These are phyloP conservation scores for Melanocharis versteri DNA, from an alignment of 2,113 vertebrate species.

Conservation along the genomic window DNA sequence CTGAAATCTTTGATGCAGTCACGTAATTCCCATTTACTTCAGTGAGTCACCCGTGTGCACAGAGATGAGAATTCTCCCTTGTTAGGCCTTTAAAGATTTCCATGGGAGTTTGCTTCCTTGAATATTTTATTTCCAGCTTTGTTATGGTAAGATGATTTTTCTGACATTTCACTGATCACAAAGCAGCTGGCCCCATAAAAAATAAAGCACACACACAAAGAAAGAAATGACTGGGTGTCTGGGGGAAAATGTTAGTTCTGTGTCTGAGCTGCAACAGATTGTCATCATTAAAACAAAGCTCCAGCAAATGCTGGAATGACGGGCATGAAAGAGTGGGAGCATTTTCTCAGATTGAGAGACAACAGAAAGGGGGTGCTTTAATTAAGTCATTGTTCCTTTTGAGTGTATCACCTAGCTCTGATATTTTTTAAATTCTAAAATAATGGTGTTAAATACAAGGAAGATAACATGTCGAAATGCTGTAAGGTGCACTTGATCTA, in stretches of 20 bases:
- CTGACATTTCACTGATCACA: constrained; percentile 71
- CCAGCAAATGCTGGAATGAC: constrained; percentile 4
- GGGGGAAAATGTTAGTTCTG: constrained; percentile 48
- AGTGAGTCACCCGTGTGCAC: constrained; percentile 36
- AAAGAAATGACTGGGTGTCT: constrained; percentile 57
- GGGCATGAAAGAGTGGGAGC: not conserved
- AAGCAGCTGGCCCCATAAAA: constrained; percentile 71
- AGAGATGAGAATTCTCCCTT: constrained; percentile 50
- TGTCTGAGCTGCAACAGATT: constrained; percentile 48
- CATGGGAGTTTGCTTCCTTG: constrained; percentile 63
- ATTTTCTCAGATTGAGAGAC: not conserved
- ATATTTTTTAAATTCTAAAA: not conserved
- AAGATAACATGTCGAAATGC: not conserved
- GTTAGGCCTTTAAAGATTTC: constrained; percentile 58
- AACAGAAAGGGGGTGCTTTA: constrained; percentile 45
- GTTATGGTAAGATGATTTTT: constrained; percentile 63
- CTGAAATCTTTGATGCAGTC: constrained; percentile 21
- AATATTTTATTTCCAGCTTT: constrained; percentile 68
- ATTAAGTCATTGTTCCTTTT: not conserved
- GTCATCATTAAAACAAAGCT: constrained; percentile 53
- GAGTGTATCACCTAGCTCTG: not conserved
- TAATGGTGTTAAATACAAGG: not conserved
- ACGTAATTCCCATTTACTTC: constrained; percentile 33
- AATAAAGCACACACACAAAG: constrained; percentile 46
- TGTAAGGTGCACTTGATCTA: not conserved